phyloP scores from a whole-genome alignment of 2,797 vertebrate species.

The Chrosomus eos region DNA sequence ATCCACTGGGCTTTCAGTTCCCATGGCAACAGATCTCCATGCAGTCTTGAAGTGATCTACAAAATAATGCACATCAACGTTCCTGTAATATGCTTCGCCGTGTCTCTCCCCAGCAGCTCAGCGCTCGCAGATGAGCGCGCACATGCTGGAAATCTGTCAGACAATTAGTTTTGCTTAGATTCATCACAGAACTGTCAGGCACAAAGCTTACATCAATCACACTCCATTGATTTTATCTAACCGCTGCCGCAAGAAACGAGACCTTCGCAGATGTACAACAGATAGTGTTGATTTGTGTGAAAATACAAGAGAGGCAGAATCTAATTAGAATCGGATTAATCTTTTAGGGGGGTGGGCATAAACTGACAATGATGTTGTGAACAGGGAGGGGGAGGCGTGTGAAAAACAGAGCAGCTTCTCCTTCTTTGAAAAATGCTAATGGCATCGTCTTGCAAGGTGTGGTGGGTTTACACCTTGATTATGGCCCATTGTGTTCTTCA shows the following conservation, averaged over 20 bases:
- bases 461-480: slow-evolving; percentile 57
- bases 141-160: slow-evolving; percentile 57
- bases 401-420: slow-evolving; percentile 1
- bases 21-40: slow-evolving; percentile 64
- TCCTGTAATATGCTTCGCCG: slow-evolving; percentile 50
- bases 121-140: slow-evolving; percentile 36
- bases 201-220: slow-evolving; percentile 62
- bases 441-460: slow-evolving; percentile 53
- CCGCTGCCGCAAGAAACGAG: slow-evolving; percentile 51
- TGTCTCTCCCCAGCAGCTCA: slow-evolving; percentile 54
- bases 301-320: slow-evolving; percentile 50
- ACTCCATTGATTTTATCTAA: slow-evolving; percentile 59
- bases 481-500: slow-evolving; percentile 54
- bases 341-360: slow-evolving; percentile 40
- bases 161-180: slow-evolving; percentile 64
- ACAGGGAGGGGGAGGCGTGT: slow-evolving; percentile 10
- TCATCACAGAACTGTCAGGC: slow-evolving; percentile 61
- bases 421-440: slow-evolving; percentile 6
- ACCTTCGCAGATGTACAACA: slow-evolving; percentile 56
- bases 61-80: slow-evolving; percentile 63
- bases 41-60: slow-evolving; percentile 63
- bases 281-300: slow-evolving; percentile 57
- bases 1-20: slow-evolving; percentile 65
- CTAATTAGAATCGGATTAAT: slow-evolving; percentile 62
- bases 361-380: slow-evolving; percentile 39